A percentile compares a stretch with the other conserved stretches of the same genome.
Evolutionary conservation across 2,888 invertebrate species (phyloP).

Genomic region (Ypsolopha scabrella): DNA sequence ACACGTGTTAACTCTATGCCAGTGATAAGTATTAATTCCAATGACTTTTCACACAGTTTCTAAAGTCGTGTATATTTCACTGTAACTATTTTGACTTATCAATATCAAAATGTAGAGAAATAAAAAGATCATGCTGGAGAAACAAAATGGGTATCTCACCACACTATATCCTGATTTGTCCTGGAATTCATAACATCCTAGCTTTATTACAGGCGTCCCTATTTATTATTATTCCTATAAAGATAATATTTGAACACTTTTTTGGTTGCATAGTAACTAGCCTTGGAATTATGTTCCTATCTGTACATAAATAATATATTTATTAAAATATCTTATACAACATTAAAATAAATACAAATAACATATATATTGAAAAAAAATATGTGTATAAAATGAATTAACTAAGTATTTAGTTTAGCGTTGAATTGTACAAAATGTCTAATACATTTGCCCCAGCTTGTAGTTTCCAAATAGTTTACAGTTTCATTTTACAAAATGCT

Average conservation of each 20-base stretch:
- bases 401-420: no score
- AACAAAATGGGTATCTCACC: conserved; percentile 46
- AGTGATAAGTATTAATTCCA: no score
- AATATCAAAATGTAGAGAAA: conserved; percentile 8
- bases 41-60: no score
- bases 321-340: conserved; percentile 9
- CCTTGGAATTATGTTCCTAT: conserved; percentile 13
- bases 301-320: not conserved
- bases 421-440: no score
- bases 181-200: conserved; percentile 40
- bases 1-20: no score
- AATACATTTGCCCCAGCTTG: no score
- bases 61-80: no score
- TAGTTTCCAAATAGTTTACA: no score
- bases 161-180: conserved; percentile 51
- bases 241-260: conserved; percentile 3
- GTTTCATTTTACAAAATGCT: no score
- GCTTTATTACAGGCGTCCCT: not conserved
- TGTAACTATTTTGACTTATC: no score
- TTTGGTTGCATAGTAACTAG: conserved; percentile 13
- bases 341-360: conserved; percentile 16
- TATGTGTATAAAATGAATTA: not conserved
- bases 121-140: conserved; percentile 38
- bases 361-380: conserved; percentile 7
- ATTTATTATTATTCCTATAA: not conserved